phyloP scores from a whole-genome alignment of 2,888 invertebrate species.

The Drosophila rubida region DNA sequence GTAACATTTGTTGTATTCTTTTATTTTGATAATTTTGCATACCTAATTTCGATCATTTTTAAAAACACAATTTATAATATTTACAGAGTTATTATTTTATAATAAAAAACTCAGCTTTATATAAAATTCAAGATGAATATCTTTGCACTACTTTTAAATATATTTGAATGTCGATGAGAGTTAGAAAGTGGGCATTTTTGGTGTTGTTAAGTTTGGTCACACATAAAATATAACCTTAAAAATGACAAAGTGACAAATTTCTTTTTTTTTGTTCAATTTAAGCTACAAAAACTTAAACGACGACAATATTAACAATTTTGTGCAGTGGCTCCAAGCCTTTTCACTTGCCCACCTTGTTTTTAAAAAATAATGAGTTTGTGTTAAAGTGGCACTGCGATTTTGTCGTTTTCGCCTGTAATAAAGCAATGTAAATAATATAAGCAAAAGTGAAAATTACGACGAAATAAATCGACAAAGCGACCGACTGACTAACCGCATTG shows the following conservation, averaged over 20 bases:
- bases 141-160: background rate
- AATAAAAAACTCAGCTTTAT: background rate
- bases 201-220: slow-evolving; percentile 57
- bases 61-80: no score
- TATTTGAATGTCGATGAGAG: background rate
- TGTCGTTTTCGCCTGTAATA: slow-evolving; percentile 37
- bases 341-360: slow-evolving; percentile 4
- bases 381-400: slow-evolving; percentile 19
- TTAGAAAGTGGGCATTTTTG: slow-evolving; percentile 36
- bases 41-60: no score
- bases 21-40: no score
- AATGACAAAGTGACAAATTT: slow-evolving; percentile 80
- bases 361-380: slow-evolving; percentile 30
- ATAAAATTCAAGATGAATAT: background rate
- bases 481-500: slow-evolving; percentile 15
- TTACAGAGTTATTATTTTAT: background rate
- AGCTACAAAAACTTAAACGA: slow-evolving; percentile 52
- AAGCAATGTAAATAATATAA: slow-evolving; percentile 67
- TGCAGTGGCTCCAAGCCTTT: slow-evolving; percentile 18
- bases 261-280: slow-evolving; percentile 72
- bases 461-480: slow-evolving; percentile 30
- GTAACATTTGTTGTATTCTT: background rate
- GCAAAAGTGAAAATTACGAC: slow-evolving; percentile 59
- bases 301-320: slow-evolving; percentile 43
- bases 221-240: slow-evolving; percentile 74